Base-by-base conservation (phyloP, 2,797 vertebrate species). In the Melanotaenia nigrans region DNA sequence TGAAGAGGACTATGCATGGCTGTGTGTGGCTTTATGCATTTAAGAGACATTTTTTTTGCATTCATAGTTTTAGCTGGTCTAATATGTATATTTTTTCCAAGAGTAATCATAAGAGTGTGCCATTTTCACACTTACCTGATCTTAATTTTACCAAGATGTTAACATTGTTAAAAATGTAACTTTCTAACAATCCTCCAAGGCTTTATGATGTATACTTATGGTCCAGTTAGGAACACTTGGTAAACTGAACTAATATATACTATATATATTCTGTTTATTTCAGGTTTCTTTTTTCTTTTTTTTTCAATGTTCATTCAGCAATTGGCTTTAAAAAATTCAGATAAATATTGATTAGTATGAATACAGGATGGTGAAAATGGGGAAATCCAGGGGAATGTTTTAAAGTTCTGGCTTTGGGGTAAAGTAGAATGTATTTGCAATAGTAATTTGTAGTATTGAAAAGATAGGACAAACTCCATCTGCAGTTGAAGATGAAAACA, bases 41-140 rank as follows among this genome's bases (percentile, higher is more conserved):
- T 30, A 30, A 30, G 30, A 30, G 30, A 5, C 30, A 30, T 30
- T 30, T 3, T 9, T 38, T 40, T 40, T 16, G 18, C 20, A 47
- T 47, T 20, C 18, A 47, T 3, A 7, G 45, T n/a, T 47, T 20
- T 47, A 47, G 45, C 45, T 47, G 18, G 2, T 14, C 13, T 22
- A 28, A 8, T 22, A 30, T 0, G 53, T 45, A 22, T 57, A 14
- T 12, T 38, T 40, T 30, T 30, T 45, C 28, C 0, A 56, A 11
- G 33, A 5, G 20, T 30, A 61, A n/a, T 45, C 33, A 11, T 11
- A 11, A 45, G 11, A 30, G 67, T 53, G 33, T 61, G 65, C 72
- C 22, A 51, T 11, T 66, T 71, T 74, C 45, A 60, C 68, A 59
- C 38, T 64, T 24, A 38, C 1, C 68, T 11, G 3, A 35, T 40